These are phyloP conservation scores for Sebastes cheni DNA, from an alignment of 2,797 vertebrate genomes.

Conservation along the genomic window DNA sequence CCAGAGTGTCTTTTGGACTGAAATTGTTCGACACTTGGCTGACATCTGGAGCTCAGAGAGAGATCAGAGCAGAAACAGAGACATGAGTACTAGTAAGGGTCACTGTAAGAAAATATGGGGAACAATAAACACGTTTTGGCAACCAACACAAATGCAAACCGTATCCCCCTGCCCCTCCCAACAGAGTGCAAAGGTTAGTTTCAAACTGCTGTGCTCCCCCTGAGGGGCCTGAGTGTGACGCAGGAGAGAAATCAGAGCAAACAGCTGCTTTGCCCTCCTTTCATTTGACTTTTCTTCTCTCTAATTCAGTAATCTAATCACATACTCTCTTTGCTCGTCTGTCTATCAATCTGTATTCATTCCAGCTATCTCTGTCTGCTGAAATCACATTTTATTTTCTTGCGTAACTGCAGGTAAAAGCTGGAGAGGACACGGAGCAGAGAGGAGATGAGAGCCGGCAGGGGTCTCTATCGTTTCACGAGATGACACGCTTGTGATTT, in stretches of 20 bases:
- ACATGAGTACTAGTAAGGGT: constrained; percentile 5
- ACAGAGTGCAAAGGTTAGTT: constrained; percentile 62
- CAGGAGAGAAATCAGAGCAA: constrained; percentile 60
- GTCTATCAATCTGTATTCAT: constrained; percentile 14
- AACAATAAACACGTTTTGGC: constrained; percentile 52
- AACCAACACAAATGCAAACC: constrained; percentile 27
- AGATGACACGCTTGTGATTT: constrained; percentile 62
- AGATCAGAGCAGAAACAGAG: constrained; percentile 3
- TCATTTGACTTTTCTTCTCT: constrained; percentile 11
- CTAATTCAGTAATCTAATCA: constrained; percentile 16
- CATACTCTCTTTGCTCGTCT: not conserved
- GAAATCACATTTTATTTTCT: constrained; percentile 2
- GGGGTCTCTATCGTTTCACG: constrained; percentile 25
- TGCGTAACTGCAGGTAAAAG: not conserved
- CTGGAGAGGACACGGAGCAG: not conserved
- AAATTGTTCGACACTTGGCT: constrained; percentile 3
- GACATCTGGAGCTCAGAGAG: not conserved
- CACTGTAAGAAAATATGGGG: constrained; percentile 29
- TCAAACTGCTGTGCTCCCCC: constrained; percentile 53
- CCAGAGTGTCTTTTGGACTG: not conserved
- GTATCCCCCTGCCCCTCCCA: constrained; percentile 10
- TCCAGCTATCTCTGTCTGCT: constrained; percentile 4
- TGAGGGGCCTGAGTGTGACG: constrained; percentile 64
- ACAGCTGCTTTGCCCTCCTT: constrained; percentile 56
- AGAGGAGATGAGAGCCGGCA: constrained; percentile 26